Evolutionary conservation across 2,113 vertebrate genomes (phyloP).

Genomic region (Leptocoma aspasia): DNA sequence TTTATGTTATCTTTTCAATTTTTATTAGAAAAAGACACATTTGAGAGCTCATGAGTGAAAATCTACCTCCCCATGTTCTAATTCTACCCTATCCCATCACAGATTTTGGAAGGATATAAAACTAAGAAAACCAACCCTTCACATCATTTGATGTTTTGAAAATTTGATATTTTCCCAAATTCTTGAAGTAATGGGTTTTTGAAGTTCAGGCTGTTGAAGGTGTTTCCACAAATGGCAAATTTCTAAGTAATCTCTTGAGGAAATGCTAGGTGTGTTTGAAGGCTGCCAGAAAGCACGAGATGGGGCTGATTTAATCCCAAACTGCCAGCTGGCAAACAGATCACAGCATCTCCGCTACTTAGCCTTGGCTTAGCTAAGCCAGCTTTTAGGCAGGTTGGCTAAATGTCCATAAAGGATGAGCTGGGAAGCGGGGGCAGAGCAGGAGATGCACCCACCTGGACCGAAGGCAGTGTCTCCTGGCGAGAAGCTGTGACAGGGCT

Average conservation of each 20-base stretch:
- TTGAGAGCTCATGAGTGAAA: not conserved
- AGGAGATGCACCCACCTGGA: not conserved
- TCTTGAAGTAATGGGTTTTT: not conserved
- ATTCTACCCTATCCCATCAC: not conserved
- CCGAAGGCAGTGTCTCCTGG: not conserved
- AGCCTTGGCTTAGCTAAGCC: not conserved
- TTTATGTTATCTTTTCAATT: not conserved
- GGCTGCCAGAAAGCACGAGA: not conserved
- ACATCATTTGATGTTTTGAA: no score
- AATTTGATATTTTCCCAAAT: not conserved
- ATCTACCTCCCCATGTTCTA: not conserved
- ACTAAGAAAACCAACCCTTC: not conserved
- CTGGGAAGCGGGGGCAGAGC: not conserved
- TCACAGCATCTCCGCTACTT: not conserved
- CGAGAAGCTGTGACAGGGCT: rapidly evolving
- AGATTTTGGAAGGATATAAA: not conserved
- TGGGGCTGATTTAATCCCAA: not conserved
- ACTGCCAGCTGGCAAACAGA: not conserved
- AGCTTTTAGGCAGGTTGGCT: not conserved
- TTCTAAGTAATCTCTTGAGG: not conserved
- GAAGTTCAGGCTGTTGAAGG: not conserved
- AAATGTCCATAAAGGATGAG: not conserved
- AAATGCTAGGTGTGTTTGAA: not conserved
- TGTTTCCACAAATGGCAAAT: not conserved
- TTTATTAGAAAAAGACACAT: not conserved